Conservation (phyloP, 2,113 vertebrate species). For the Apteryx owenii region DNA sequence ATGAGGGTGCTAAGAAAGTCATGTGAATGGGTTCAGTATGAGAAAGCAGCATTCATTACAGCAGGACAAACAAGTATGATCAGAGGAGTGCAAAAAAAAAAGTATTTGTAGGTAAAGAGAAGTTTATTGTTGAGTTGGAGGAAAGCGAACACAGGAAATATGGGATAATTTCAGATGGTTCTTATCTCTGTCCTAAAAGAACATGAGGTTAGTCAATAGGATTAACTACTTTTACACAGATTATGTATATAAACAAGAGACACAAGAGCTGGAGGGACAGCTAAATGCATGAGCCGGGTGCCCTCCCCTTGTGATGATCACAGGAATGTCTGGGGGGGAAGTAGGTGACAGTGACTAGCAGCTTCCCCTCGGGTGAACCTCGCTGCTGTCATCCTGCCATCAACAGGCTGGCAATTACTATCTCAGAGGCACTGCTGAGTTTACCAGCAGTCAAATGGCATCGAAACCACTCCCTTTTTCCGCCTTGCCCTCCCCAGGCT, state of each 20-base stretch:
- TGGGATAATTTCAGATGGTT: neutral
- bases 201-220: neutral
- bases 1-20: neutral
- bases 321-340: neutral
- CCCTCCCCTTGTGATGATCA: neutral
- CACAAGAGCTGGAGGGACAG: neutral
- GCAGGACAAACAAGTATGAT: neutral
- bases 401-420: constrained; percentile 4
- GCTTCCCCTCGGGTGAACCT: constrained; percentile 45
- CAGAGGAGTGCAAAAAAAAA: constrained; percentile 1
- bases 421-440: neutral
- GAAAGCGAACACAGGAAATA: neutral
- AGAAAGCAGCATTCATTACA: neutral
- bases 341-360: neutral
- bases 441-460: neutral
- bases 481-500: neutral
- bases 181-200: neutral
- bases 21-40: neutral
- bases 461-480: neutral
- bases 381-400: constrained; percentile 16
- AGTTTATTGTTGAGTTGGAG: neutral
- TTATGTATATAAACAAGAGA: neutral
- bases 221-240: constrained; percentile 41
- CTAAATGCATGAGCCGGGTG: neutral
- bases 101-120: neutral